phyloP scores from a whole-genome alignment of 2,888 invertebrate species.

The Scaptodrosophila latifasciaeformis region DNA sequence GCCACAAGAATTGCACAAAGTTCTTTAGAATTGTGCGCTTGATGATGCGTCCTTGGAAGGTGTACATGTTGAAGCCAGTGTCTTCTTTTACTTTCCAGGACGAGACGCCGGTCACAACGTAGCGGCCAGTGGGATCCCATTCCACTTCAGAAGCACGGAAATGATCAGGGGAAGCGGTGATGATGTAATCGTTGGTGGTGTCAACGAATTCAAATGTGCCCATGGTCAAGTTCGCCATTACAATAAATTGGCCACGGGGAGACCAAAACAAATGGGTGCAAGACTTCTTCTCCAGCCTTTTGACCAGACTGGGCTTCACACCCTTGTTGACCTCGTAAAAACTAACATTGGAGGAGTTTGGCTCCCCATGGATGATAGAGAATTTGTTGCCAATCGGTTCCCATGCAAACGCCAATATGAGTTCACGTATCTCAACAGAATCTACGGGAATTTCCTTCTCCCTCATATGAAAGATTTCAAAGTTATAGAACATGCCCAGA shows the following conservation, averaged over 20 bases:
- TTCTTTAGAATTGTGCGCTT: conserved; percentile 90
- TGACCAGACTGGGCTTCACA: conserved; percentile 89
- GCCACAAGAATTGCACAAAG: conserved; percentile 96
- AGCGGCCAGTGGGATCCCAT: conserved; percentile 99
- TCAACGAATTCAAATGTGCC: conserved; percentile 97
- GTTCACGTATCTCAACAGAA: conserved; percentile 95
- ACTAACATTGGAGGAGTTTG: conserved; percentile 85
- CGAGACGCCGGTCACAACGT: conserved; percentile 95
- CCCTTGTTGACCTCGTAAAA: conserved; percentile 95
- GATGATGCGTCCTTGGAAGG: conserved; percentile 90
- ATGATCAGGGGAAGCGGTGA: conserved; percentile 96
- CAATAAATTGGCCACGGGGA: conserved; percentile 95
- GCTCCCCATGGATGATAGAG: conserved; percentile 96
- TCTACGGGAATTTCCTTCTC: conserved; percentile 99
- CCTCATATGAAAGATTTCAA: conserved; percentile 99
- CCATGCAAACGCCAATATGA: conserved; percentile 97
- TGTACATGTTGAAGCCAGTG: conserved; percentile 96
- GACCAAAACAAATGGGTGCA: conserved; percentile 97
- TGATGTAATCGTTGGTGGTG: conserved; percentile 92
- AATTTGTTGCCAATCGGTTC: conserved; percentile 98
- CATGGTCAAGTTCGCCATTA: conserved; percentile 90
- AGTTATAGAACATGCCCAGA: conserved; percentile 97
- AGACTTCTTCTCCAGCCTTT: conserved; percentile 90
- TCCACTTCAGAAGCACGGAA: conserved; percentile 95
- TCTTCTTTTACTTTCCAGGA: conserved; percentile 97